Evolutionary conservation across 2,888 invertebrate species (phyloP).

Genomic region (Caprella mutica): DNA sequence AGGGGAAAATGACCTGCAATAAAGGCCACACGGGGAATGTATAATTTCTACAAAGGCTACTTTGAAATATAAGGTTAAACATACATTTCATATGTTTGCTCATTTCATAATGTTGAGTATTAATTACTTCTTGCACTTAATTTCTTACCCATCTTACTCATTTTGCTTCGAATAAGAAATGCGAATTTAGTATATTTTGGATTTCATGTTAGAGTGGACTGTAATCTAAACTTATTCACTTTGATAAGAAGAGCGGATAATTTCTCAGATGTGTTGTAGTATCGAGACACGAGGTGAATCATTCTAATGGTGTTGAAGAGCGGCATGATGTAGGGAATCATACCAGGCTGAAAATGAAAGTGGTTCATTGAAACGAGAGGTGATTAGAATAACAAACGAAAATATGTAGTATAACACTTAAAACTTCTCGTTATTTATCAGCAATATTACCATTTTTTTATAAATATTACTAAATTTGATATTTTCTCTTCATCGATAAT

Average conservation of each 20-base stretch:
- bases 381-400: too few relatives aligned
- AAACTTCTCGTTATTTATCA: too few relatives aligned
- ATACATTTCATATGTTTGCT: too few relatives aligned
- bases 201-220: neutral
- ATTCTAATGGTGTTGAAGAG: constrained; percentile 80
- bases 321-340: constrained; percentile 78
- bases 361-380: too few relatives aligned
- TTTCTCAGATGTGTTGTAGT: constrained; percentile 91
- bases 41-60: too few relatives aligned
- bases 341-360: constrained; percentile 62
- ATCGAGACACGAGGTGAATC: constrained; percentile 88
- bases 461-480: neutral
- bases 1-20: too few relatives aligned
- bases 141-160: neutral
- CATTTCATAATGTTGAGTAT: too few relatives aligned
- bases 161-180: neutral
- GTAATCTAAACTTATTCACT: constrained; percentile 44
- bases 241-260: constrained; percentile 94
- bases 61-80: too few relatives aligned
- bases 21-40: too few relatives aligned
- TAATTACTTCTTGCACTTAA: neutral
- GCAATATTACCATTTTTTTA: neutral
- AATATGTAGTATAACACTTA: too few relatives aligned
- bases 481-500: neutral
- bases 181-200: neutral